A percentile compares a stretch with the other conserved stretches of the same genome.
phyloP scores from a whole-genome alignment of 1,140 invertebrate genomes.

The Leptinotarsa undecemlineata region DNA sequence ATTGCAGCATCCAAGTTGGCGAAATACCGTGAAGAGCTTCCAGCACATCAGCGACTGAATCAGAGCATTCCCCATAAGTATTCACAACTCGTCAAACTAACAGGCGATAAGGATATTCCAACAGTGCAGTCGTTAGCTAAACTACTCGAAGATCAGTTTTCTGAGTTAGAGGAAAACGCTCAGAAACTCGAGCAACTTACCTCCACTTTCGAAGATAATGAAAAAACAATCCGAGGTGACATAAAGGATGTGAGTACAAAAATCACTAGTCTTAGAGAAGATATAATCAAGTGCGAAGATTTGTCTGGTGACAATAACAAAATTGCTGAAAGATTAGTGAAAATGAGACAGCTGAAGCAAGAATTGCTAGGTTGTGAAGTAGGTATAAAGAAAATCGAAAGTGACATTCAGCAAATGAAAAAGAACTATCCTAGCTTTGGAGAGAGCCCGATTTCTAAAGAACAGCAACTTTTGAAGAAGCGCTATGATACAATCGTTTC shows the following conservation, averaged over 20 bases:
- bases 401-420: conserved; percentile 72
- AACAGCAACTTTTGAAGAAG: conserved; percentile 76
- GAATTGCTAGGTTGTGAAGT: conserved; percentile 69
- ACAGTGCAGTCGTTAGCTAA: conserved; percentile 71
- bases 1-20: conserved; percentile 74
- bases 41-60: conserved; percentile 73
- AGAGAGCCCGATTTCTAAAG: conserved; percentile 77
- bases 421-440: conserved; percentile 78
- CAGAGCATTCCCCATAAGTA: conserved; percentile 78
- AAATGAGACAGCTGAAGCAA: conserved; percentile 70
- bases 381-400: conserved; percentile 69
- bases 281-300: conserved; percentile 88
- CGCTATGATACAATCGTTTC: conserved; percentile 72
- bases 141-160: conserved; percentile 78
- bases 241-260: conserved; percentile 72
- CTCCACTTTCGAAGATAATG: conserved; percentile 71
- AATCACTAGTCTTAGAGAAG: conserved; percentile 78
- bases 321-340: conserved; percentile 77
- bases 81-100: conserved; percentile 78
- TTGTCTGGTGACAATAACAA: conserved; percentile 84
- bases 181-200: conserved; percentile 75
- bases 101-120: conserved; percentile 70
- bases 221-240: conserved; percentile 70
- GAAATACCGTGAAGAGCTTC: conserved; percentile 86
- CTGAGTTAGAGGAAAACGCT: conserved; percentile 72